Evolutionary conservation across 1,140 invertebrate genomes (phyloP).

Genomic region (Trichonephila clavata): DNA sequence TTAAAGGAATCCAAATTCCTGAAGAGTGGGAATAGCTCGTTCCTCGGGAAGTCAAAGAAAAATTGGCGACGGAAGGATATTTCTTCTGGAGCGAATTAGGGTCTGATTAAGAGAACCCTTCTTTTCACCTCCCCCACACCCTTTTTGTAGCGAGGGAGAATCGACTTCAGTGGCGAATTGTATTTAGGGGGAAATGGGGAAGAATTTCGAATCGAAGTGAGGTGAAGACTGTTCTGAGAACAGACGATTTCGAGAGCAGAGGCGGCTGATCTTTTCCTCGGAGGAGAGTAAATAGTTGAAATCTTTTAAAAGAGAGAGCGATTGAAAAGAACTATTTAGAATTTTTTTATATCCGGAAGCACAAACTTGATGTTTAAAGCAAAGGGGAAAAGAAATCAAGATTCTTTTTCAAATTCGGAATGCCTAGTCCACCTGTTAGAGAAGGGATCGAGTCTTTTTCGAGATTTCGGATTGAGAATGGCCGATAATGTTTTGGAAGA

Average conservation of each 20-base stretch:
- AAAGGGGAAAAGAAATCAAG: neutral
- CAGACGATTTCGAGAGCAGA: neutral
- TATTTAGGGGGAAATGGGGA: neutral
- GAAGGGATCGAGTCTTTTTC: no score
- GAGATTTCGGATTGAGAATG: no score
- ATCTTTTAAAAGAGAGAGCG: neutral
- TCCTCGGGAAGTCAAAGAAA: neutral
- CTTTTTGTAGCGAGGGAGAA: neutral
- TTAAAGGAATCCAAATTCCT: neutral
- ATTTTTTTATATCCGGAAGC: neutral
- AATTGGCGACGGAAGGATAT: neutral
- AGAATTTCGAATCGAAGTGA: conserved; percentile 17
- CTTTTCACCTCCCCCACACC: neutral
- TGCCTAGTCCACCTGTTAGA: no score
- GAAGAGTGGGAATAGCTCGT: neutral
- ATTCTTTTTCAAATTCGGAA: no score
- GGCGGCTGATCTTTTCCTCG: neutral
- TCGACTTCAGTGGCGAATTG: conserved; percentile 1
- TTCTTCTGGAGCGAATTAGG: conserved; percentile 1
- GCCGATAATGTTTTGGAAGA: no score
- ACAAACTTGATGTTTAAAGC: neutral
- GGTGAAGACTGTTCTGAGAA: neutral
- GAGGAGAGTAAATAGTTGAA: neutral
- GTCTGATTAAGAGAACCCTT: neutral
- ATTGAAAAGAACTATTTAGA: neutral